Conservation (phyloP, 2,113 vertebrate genomes). For the Raphicerus campestris region DNA sequence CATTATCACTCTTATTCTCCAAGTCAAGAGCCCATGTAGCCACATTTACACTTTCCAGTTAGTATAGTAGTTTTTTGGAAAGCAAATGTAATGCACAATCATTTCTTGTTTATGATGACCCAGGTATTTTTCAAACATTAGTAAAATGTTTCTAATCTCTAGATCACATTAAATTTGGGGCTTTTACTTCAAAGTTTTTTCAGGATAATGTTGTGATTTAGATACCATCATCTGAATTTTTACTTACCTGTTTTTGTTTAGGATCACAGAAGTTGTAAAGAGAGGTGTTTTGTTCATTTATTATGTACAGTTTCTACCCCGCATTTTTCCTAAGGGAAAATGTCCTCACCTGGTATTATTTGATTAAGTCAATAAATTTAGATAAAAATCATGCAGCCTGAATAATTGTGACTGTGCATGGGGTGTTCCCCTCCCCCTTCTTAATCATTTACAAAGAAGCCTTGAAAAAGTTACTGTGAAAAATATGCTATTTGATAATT, state of each 20-base stretch:
- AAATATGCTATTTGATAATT: background rate
- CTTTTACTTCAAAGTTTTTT: background rate
- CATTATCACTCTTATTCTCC: background rate
- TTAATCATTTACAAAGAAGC: constrained; percentile 4
- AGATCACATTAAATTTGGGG: background rate
- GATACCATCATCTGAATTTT: constrained; percentile 3
- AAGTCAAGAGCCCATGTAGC: background rate
- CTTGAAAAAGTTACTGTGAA: constrained; percentile 14
- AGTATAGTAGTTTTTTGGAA: background rate
- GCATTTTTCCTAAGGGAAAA: constrained; percentile 14
- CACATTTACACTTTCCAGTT: background rate
- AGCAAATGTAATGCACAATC: background rate
- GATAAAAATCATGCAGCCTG: constrained; percentile 34
- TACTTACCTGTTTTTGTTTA: constrained; percentile 30
- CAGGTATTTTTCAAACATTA: background rate
- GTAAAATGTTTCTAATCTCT: background rate
- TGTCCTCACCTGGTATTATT: background rate
- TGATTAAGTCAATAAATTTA: constrained; percentile 32
- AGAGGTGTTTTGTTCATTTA: background rate
- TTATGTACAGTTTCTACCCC: constrained; percentile 31
- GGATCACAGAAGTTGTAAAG: constrained; percentile 1
- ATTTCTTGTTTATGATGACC: background rate
- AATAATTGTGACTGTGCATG: background rate
- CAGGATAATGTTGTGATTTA: constrained; percentile 36
- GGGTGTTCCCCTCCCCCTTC: background rate